Conservation (phyloP, 1,140 invertebrate genomes). For the Schlechtendalia chinensis region DNA sequence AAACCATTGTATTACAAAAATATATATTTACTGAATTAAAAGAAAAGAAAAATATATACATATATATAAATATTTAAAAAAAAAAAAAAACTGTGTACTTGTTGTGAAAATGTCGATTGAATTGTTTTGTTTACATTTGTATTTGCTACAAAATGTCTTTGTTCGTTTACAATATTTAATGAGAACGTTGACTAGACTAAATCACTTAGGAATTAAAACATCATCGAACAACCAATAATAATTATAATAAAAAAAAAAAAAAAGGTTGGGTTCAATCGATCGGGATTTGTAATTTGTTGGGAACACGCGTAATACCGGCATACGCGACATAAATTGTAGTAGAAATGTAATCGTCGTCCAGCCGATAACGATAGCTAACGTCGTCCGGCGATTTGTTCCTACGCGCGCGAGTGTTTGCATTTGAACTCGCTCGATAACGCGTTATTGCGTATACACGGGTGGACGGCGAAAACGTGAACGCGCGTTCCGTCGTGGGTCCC, state of each 20-base stretch:
- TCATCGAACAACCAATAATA: neutral
- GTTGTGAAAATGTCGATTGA: neutral
- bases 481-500: too few species aligned
- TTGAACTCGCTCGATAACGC: too few species aligned
- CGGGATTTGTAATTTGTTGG: too few species aligned
- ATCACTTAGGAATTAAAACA: slow-evolving; percentile 35
- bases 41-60: slow-evolving; percentile 10
- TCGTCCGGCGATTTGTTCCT: too few species aligned
- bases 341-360: too few species aligned
- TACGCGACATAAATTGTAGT: too few species aligned
- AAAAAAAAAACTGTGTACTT: slow-evolving; percentile 7
- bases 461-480: neutral
- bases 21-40: slow-evolving; percentile 29
- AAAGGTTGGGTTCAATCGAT: too few species aligned
- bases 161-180: neutral
- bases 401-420: too few species aligned
- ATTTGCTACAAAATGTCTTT: too few species aligned
- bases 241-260: slow-evolving; percentile 16
- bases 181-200: slow-evolving; percentile 45
- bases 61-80: neutral
- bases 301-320: neutral
- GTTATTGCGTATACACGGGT: too few species aligned
- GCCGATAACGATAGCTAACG: too few species aligned
- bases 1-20: slow-evolving; percentile 39
- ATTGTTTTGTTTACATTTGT: neutral